A percentile compares a stretch with the other conserved stretches of the same genome.
These are phyloP conservation scores for Antheraea yamamai DNA, from an alignment of 2,888 invertebrate genomes.

Conservation along the genomic window DNA sequence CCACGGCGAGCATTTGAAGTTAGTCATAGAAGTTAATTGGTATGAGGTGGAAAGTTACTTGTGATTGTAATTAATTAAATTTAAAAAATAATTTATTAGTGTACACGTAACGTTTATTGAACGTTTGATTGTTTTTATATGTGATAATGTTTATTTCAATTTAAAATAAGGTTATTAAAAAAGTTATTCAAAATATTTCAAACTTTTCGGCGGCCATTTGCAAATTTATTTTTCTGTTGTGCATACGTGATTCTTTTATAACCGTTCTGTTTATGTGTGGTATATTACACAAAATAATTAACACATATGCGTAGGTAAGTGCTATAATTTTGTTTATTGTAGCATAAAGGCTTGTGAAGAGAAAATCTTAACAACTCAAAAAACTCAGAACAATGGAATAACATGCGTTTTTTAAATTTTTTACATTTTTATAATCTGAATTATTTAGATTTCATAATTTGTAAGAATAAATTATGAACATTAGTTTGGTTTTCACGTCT, in stretches of 20 bases:
- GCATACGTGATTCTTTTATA: neutral
- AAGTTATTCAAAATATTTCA: neutral
- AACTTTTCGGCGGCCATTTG: neutral
- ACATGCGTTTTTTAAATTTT: too few relatives aligned
- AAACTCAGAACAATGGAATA: too few relatives aligned
- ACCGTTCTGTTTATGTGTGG: neutral
- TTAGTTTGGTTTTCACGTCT: too few relatives aligned
- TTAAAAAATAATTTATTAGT: neutral
- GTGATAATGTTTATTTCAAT: neutral
- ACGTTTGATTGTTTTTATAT: neutral
- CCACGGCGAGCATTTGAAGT: constrained; percentile 36
- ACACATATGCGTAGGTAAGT: neutral
- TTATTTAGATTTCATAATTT: too few relatives aligned
- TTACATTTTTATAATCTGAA: too few relatives aligned
- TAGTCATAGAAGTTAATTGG: constrained; percentile 14
- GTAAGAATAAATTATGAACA: too few relatives aligned
- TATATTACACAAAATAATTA: neutral
- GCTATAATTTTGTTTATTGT: neutral
- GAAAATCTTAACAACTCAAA: neutral
- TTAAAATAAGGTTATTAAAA: neutral
- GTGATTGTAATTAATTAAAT: neutral
- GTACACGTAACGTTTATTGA: neutral
- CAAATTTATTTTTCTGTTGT: neutral
- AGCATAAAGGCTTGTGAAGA: neutral
- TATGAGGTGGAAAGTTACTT: neutral